phyloP scores from a whole-genome alignment of 2,888 invertebrate species.

The Yponomeuta sedellus region DNA sequence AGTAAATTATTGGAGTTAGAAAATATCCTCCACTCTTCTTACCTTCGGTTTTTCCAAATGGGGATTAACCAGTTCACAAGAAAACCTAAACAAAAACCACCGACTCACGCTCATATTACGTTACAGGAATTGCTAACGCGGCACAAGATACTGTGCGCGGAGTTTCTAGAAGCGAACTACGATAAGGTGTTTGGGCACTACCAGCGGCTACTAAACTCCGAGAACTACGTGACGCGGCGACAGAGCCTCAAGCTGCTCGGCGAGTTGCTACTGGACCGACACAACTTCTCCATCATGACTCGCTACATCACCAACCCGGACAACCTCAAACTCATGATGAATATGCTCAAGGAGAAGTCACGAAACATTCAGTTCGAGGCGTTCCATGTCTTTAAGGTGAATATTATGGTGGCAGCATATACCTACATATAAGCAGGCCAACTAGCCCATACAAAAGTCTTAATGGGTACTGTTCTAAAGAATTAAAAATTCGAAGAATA shows the following conservation, averaged over 20 bases:
- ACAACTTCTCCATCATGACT: constrained; percentile 99
- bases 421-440: no score
- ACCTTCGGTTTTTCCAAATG: no score
- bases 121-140: constrained; percentile 92
- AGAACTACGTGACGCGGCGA: constrained; percentile 99
- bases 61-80: no score
- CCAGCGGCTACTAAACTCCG: constrained; percentile 97
- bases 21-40: no score
- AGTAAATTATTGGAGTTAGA: no score
- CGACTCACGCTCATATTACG: not conserved
- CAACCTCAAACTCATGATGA: constrained; percentile 99
- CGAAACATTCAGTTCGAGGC: constrained; percentile 99
- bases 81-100: no score
- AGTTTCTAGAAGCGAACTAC: constrained; percentile 99
- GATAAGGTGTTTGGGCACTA: constrained; percentile 98
- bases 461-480: no score
- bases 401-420: not conserved
- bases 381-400: constrained; percentile 99
- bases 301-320: constrained; percentile 99
- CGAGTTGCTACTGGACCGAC: constrained; percentile 97
- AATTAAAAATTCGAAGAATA: no score
- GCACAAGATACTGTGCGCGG: constrained; percentile 97
- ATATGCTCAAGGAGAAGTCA: constrained; percentile 99
- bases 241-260: constrained; percentile 98
- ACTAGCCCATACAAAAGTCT: no score